phyloP scores from a whole-genome alignment of 2,113 vertebrate species.

The Bufo gargarizans region DNA sequence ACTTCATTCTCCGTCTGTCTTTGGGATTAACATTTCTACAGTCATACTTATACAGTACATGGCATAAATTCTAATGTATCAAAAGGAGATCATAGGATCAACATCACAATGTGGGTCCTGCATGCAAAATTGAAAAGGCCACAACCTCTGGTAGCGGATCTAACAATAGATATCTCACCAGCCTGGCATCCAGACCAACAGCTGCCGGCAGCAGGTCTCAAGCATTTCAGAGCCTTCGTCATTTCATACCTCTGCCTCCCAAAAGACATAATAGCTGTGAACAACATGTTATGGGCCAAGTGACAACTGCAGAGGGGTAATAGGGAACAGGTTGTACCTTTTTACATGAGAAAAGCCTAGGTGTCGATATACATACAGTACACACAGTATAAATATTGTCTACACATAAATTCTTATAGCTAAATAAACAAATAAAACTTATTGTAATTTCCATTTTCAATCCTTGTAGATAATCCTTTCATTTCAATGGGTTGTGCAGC shows the following conservation, averaged over 20 bases:
- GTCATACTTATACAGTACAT: neutral
- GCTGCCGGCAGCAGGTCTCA: conserved; percentile 52
- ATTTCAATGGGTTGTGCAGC: too few relatives aligned
- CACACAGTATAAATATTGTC: neutral
- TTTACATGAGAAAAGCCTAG: neutral
- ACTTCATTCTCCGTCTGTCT: conserved; percentile 7
- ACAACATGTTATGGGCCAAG: conserved; percentile 20
- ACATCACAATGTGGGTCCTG: conserved; percentile 18
- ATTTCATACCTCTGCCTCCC: conserved; percentile 39
- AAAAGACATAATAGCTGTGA: conserved; percentile 39
- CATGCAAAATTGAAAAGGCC: conserved; percentile 26
- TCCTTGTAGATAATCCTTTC: too few relatives aligned
- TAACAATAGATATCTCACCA: conserved; percentile 54
- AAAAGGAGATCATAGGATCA: conserved; percentile 33
- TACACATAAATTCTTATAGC: neutral
- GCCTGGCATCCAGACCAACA: conserved; percentile 55
- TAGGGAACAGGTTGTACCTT: conserved; percentile 4
- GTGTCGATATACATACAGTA: neutral
- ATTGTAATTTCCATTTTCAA: too few relatives aligned
- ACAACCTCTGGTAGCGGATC: conserved; percentile 33
- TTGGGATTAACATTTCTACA: conserved; percentile 45
- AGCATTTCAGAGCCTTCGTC: conserved; percentile 39
- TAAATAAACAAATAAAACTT: too few relatives aligned
- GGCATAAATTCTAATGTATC: conserved; percentile 32
- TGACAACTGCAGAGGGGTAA: conserved; percentile 11